Conservation (phyloP, 1,140 invertebrate species). For the Drosophila kohkoa region DNA sequence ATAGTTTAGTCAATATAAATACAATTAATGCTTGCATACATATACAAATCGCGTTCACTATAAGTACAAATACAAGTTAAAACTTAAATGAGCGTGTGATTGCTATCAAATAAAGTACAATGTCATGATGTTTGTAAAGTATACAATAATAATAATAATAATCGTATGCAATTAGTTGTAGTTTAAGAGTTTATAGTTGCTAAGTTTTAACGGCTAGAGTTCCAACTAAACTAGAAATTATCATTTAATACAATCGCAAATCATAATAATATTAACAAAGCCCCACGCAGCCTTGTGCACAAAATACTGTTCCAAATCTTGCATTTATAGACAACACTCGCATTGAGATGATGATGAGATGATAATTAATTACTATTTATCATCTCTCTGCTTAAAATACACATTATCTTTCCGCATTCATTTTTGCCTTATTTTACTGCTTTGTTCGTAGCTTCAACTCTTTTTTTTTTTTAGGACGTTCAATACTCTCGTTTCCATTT, state of each 20-base stretch:
- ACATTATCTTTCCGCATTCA: background rate
- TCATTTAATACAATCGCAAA: slow-evolving; percentile 31
- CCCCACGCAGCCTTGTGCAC: slow-evolving; percentile 65
- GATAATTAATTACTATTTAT: slow-evolving; percentile 7
- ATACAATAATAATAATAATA: slow-evolving; percentile 17
- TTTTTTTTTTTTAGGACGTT: slow-evolving; percentile 8
- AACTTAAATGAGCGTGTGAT: slow-evolving; percentile 74
- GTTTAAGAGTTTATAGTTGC: slow-evolving; percentile 17
- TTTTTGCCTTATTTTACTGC: background rate
- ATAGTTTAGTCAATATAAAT: slow-evolving; percentile 33
- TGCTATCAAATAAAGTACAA: slow-evolving; percentile 50
- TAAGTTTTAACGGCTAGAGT: slow-evolving; percentile 37
- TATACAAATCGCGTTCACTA: slow-evolving; percentile 32
- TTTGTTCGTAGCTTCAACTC: background rate
- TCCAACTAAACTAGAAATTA: slow-evolving; percentile 20
- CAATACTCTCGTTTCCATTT: too few species aligned
- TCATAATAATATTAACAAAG: slow-evolving; percentile 54
- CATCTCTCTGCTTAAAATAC: background rate
- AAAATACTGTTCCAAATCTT: slow-evolving; percentile 66
- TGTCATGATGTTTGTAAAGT: slow-evolving; percentile 36
- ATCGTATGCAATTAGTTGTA: slow-evolving; percentile 31
- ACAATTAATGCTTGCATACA: slow-evolving; percentile 40
- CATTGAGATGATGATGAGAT: background rate
- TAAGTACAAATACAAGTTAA: slow-evolving; percentile 78
- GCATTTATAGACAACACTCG: slow-evolving; percentile 15